These are phyloP conservation scores for Pogonocichla stellata DNA, from an alignment of 2,113 vertebrate genomes.

Conservation along the genomic window DNA sequence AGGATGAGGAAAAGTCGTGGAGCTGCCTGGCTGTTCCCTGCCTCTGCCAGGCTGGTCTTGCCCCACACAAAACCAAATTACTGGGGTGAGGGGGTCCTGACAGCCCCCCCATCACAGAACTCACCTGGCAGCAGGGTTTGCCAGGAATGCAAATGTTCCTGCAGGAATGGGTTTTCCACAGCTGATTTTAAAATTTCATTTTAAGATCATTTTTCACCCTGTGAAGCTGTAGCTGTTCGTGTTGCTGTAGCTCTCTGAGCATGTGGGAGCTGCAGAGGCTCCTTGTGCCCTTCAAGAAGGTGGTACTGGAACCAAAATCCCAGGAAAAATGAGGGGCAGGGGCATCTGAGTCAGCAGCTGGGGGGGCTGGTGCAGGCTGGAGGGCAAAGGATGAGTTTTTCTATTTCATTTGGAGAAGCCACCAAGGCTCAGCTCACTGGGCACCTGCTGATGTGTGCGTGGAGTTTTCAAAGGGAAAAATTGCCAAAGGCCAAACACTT, in stretches of 20 bases:
- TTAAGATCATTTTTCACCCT: neutral
- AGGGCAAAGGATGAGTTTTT: neutral
- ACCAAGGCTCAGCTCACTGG: rapidly evolving
- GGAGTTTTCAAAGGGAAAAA: neutral
- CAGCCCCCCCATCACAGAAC: neutral
- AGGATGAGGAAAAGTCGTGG: rapidly evolving
- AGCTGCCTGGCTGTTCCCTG: neutral
- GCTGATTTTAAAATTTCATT: neutral
- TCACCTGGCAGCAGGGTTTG: neutral
- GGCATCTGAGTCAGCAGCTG: neutral
- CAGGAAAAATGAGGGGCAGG: neutral
- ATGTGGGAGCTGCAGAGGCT: neutral
- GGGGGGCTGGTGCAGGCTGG: neutral
- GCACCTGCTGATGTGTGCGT: neutral
- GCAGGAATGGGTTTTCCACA: neutral
- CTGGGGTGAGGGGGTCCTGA: neutral
- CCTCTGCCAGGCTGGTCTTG: neutral
- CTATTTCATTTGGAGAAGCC: neutral
- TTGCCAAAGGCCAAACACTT: neutral
- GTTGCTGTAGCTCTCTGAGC: neutral
- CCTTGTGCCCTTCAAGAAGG: neutral
- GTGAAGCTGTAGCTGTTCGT: neutral
- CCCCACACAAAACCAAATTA: neutral
- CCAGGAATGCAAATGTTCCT: neutral
- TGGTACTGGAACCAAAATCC: neutral